Percentiles rank a stretch among this genome's conserved stretches.
These are phyloP conservation scores for Suncus etruscus DNA, from an alignment of 2,113 vertebrate species.

Conservation along the genomic window DNA sequence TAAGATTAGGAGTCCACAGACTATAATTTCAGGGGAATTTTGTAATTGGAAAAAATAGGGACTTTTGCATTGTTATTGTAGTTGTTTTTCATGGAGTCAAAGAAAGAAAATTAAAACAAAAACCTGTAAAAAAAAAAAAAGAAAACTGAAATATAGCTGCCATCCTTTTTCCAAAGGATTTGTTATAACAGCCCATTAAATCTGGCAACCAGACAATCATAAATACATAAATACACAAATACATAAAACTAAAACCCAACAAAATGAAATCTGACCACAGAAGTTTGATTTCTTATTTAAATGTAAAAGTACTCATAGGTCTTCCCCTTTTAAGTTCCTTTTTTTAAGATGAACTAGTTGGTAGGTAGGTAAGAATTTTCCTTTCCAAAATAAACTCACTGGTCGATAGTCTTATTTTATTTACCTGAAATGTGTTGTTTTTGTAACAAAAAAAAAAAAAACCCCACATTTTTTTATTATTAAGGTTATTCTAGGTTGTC, in stretches of 20 bases:
- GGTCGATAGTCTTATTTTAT: not conserved
- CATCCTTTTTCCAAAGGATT: slow-evolving; percentile 41
- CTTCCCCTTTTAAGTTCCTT: not conserved
- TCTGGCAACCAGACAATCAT: not conserved
- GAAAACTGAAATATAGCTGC: slow-evolving; percentile 5
- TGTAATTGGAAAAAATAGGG: too few relatives aligned
- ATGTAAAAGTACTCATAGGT: not conserved
- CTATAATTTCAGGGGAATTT: too few relatives aligned
- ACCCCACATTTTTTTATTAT: not conserved
- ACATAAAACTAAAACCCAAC: not conserved
- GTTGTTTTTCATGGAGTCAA: too few relatives aligned
- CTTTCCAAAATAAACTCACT: not conserved
- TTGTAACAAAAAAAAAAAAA: not conserved
- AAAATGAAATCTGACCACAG: slow-evolving; percentile 17
- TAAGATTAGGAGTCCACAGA: too few relatives aligned
- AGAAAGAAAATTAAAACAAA: too few relatives aligned
- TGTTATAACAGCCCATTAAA: not conserved
- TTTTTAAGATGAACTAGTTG: not conserved
- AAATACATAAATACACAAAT: too few relatives aligned
- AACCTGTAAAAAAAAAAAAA: too few relatives aligned
- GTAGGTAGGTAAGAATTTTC: not conserved
- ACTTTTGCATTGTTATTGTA: too few relatives aligned
- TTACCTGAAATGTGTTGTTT: slow-evolving; percentile 1
- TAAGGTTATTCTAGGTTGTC: not conserved
- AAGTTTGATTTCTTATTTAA: not conserved